Evolutionary conservation across 2,113 vertebrate species (phyloP).

Genomic region (Chlorodrepanis virens): DNA sequence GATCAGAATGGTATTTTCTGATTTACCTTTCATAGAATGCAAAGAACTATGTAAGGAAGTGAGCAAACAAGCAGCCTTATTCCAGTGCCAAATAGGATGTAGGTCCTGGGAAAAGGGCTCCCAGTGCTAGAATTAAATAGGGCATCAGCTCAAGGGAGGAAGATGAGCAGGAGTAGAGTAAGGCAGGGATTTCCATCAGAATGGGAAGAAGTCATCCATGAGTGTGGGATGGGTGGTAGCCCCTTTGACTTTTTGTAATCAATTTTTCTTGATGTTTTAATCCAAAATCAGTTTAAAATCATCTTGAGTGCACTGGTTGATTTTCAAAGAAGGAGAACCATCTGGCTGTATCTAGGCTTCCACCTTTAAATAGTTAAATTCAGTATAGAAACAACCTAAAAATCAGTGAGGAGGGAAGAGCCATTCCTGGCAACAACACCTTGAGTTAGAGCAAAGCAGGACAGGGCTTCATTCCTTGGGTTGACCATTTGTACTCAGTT

Average conservation of each 20-base stretch:
- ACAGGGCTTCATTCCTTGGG: conserved; percentile 29
- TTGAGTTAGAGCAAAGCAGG: conserved; percentile 6
- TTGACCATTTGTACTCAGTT: neutral
- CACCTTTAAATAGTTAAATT: neutral
- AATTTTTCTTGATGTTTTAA: neutral
- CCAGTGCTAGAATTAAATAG: neutral
- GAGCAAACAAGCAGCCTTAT: neutral
- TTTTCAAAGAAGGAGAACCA: neutral
- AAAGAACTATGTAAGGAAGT: neutral
- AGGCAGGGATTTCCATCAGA: neutral
- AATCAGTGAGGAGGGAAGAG: conserved; percentile 2
- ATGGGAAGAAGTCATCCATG: neutral
- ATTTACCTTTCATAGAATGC: conserved; percentile 23
- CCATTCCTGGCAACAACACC: neutral
- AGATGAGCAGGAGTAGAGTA: neutral
- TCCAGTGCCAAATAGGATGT: neutral
- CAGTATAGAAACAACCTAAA: neutral
- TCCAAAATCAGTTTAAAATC: neutral
- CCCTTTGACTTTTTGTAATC: neutral
- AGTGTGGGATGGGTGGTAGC: neutral
- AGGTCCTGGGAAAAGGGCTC: neutral
- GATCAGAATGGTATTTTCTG: conserved; percentile 38
- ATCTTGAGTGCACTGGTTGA: fast-evolving
- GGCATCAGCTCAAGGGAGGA: neutral
- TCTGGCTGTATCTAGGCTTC: neutral